These are phyloP conservation scores for Scrobipalpa atriplicella DNA, from an alignment of 2,888 invertebrate species.

Conservation along the genomic window DNA sequence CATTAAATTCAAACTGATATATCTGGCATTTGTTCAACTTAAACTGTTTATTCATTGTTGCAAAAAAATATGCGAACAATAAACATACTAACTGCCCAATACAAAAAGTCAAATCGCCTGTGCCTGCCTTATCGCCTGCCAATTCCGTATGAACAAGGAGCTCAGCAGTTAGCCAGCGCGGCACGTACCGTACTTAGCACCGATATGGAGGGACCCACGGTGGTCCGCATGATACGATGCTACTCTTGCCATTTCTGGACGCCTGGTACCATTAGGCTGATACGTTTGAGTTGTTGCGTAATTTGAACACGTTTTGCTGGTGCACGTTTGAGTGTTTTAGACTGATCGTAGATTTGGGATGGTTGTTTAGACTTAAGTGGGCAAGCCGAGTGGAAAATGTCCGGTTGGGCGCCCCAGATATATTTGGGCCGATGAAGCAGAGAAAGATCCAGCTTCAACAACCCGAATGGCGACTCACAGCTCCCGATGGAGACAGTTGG, in stretches of 20 bases:
- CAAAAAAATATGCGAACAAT: not conserved
- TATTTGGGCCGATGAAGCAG: too few species aligned
- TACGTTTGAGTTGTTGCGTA: conserved; percentile 10
- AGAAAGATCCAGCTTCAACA: too few species aligned
- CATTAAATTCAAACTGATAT: too few species aligned
- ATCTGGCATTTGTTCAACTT: too few species aligned
- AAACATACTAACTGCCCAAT: not conserved
- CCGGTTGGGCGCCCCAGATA: too few species aligned
- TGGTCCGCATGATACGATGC: conserved; percentile 42
- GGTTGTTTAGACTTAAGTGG: too few species aligned
- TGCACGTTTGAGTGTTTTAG: not conserved
- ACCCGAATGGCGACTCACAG: too few species aligned
- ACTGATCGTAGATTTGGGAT: not conserved
- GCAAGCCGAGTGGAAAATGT: too few species aligned
- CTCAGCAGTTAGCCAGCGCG: not conserved
- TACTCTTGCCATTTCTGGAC: conserved; percentile 33
- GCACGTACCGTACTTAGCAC: conserved; percentile 18
- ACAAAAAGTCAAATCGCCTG: not conserved
- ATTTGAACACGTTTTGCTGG: conserved; percentile 8
- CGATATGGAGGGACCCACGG: conserved; percentile 37
- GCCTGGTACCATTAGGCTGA: conserved; percentile 23
- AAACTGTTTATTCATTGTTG: not conserved
- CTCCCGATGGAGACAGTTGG: too few species aligned
- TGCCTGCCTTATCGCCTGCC: conserved; percentile 11
- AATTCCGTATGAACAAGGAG: conserved; percentile 17